Conservation (phyloP, 1,140 invertebrate species). For the Drosophila guanche region DNA sequence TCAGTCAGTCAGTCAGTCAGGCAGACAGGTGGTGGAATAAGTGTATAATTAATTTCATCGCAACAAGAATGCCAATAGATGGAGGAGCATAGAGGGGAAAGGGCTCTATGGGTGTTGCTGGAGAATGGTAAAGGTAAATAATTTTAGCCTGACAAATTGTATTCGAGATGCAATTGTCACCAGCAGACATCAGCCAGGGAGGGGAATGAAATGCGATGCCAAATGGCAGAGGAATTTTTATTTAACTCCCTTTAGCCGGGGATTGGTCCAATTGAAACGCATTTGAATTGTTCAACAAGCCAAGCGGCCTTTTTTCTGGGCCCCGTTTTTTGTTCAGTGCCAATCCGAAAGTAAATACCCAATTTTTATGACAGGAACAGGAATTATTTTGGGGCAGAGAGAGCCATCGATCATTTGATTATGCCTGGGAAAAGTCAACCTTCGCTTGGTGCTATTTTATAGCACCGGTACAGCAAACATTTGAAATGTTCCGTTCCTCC, state of each 20-base stretch:
- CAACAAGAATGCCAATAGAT: constrained; percentile 18
- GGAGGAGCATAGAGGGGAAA: not conserved
- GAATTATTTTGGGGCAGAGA: constrained; percentile 18
- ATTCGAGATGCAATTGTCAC: constrained; percentile 62
- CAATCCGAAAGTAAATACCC: constrained; percentile 37
- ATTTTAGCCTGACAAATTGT: constrained; percentile 56
- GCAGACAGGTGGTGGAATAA: constrained; percentile 25
- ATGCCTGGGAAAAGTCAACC: constrained; percentile 39
- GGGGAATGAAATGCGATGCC: constrained; percentile 36
- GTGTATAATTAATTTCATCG: constrained; percentile 70
- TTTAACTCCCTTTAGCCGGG: not conserved
- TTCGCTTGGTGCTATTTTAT: too few relatives aligned
- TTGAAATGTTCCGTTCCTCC: constrained; percentile 26
- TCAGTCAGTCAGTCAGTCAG: too few relatives aligned
- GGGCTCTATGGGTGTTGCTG: not conserved
- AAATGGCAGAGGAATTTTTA: constrained; percentile 37
- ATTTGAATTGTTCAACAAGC: constrained; percentile 53
- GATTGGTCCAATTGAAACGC: constrained; percentile 5
- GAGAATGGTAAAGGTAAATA: constrained; percentile 12
- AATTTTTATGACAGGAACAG: constrained; percentile 49
- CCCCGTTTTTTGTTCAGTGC: constrained; percentile 12
- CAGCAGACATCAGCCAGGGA: constrained; percentile 46
- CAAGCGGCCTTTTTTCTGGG: not conserved
- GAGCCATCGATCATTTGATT: constrained; percentile 66
- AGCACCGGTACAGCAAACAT: constrained; percentile 55